Evolutionary conservation across 2,888 invertebrate species (phyloP).

Genomic region (Dusona sp.): DNA sequence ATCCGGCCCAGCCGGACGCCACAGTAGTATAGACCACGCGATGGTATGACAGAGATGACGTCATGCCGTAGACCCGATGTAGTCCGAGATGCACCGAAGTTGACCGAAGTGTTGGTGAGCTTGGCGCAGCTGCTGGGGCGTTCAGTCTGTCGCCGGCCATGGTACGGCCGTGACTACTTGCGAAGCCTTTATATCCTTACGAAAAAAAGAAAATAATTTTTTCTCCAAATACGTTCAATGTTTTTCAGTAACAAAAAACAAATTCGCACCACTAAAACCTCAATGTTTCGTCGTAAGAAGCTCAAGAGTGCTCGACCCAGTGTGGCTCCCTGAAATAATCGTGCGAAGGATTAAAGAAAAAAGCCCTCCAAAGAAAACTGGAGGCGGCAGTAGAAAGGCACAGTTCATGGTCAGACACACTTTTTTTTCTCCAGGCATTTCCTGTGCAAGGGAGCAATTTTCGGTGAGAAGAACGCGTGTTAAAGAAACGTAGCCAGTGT

Average conservation of each 20-base stretch:
- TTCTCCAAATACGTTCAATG: not conserved
- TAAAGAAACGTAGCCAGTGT: slow-evolving; percentile 30
- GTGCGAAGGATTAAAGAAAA: slow-evolving; percentile 16
- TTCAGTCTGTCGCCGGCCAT: slow-evolving; percentile 80
- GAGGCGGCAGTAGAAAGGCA: slow-evolving; percentile 53
- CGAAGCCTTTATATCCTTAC: slow-evolving; percentile 29
- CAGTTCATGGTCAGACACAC: slow-evolving; percentile 59
- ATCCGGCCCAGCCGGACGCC: slow-evolving; percentile 75
- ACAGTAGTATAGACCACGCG: slow-evolving; percentile 82
- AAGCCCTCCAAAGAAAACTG: not conserved
- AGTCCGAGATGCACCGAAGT: slow-evolving; percentile 72
- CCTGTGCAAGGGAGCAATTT: slow-evolving; percentile 17
- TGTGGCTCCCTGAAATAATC: slow-evolving; percentile 21
- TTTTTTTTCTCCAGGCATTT: slow-evolving; percentile 21
- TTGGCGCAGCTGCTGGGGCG: slow-evolving; percentile 74
- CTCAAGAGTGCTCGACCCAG: slow-evolving; percentile 4
- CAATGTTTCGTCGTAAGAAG: slow-evolving; percentile 48
- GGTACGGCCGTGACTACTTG: slow-evolving; percentile 72
- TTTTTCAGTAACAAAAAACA: not conserved
- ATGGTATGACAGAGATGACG: slow-evolving; percentile 83
- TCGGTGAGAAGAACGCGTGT: slow-evolving; percentile 57
- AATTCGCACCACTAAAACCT: not conserved
- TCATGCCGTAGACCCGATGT: slow-evolving; percentile 75
- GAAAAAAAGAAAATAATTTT: slow-evolving; percentile 1
- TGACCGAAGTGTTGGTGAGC: slow-evolving; percentile 75